Base-by-base conservation (phyloP, 2,888 invertebrate genomes). In the Dryadula phaetusa region DNA sequence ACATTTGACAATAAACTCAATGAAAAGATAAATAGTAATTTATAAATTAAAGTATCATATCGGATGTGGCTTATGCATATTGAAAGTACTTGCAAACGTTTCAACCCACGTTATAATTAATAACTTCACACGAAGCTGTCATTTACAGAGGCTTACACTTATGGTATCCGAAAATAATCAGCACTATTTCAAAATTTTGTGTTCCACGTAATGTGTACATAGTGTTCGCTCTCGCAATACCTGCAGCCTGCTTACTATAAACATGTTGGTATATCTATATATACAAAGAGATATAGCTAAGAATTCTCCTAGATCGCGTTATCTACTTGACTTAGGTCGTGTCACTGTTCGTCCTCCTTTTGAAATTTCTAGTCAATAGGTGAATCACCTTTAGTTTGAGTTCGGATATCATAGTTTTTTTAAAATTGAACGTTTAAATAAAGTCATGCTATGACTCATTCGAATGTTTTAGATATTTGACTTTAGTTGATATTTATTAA, bases 311-410 rank as follows among this genome's bases (percentile, higher is more conserved):
- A 84, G 82, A 83, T 81, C 79, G 65, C 78, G 83, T 90, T 90
- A 90, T 90, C 90, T 83, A 82, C 76, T 82, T 80, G 82, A 75
- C 75, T 84, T 82, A 83, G 87, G 86, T 88, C 85, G 85, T 84
- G 86, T 87, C 86, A 80, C 81, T 74, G 71, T 70, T 66, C 81
- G 89, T 79, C 86, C 90, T 79, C 84, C 75, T 75, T 74, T 74
- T 70, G 62, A 46, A 52, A 66, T 66, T 63, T 63, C 46, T 60
- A 60, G 58, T 62, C 28, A 44, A 60, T 53, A 64, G 16, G 58
- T 64, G 64, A 56, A 56, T 37, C 64, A 47, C 56, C 54, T 62
- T 64, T 56, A 34, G 46, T 32, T 54, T 16, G 37, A 52, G 62
- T 62, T 49, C 25, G 20, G 53, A 20, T 62, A 25, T 46, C 12